Base-by-base conservation (phyloP, 2,888 invertebrate genomes). In the Rhogogaster chlorosoma region DNA sequence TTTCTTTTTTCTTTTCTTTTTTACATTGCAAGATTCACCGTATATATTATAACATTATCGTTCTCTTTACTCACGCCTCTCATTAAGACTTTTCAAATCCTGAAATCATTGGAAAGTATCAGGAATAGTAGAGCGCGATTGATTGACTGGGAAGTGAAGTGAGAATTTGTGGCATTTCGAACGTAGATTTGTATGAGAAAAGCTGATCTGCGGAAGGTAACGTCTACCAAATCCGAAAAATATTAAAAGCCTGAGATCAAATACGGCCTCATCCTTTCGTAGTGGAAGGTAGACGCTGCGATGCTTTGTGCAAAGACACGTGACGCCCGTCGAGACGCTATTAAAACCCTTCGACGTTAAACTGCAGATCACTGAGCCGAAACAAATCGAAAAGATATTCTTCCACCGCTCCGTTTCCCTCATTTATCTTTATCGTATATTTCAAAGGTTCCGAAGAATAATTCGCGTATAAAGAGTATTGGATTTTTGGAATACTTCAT, bases 321-420 rank as follows among this genome's bases (percentile, higher is more conserved):
- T 57, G 36, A 80, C 57, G 78, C 36, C 57, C 57, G 61, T 61
- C 36, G 78, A 80, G 61, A 80, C 78, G 61, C 78, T 80, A 80
- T 61, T 57, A 80, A 80, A 80, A 80, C 38, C 57, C 61, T 80
- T 80, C 49, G 38, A 36, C 22, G 36, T 36, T 57, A 22, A 61
- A 61, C 78, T 36, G 36, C 57, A 18, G 78, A 61, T 80, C 78
- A 80, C 78, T 80, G 78, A 61, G 78, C 61, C 61, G 78, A 80
- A 80, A 80, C 57, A 80, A 80, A 80, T 80, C 36, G 38, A 61
- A 80, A 57, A 61, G n/a, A 80, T 80, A 80, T 80, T 80, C 61
- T 80, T 38, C 57, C 38, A 61, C 61, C 57, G 57, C 61, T 61
- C 32, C 38, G 57, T 80, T 78, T 57, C 18, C 32, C 29, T 49